A percentile compares a stretch with the other conserved stretches of the same genome.
Evolutionary conservation across 2,113 vertebrate species (phyloP).

Genomic region (Antechinus stuartii): DNA sequence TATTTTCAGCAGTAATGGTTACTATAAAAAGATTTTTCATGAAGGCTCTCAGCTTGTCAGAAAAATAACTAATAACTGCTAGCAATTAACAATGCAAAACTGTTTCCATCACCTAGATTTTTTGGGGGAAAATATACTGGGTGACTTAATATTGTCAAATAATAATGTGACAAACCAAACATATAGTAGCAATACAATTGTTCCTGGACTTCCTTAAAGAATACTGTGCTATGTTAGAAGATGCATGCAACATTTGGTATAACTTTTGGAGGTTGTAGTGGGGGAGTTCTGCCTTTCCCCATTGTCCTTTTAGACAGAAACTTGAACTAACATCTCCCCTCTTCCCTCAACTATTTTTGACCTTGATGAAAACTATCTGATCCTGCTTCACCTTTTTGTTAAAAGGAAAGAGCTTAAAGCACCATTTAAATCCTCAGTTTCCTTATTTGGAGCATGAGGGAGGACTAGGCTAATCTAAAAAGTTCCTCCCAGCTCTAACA

Average conservation of each 20-base stretch:
- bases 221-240: not conserved
- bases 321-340: too few relatives aligned
- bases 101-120: not conserved
- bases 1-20: not conserved
- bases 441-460: constrained; percentile 2
- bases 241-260: not conserved
- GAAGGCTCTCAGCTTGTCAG: not conserved
- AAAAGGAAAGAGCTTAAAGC: not conserved
- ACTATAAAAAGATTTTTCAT: not conserved
- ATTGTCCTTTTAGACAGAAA: too few relatives aligned
- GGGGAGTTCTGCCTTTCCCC: too few relatives aligned
- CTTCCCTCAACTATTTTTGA: too few relatives aligned
- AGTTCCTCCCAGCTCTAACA: not conserved
- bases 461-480: not conserved
- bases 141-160: not conserved
- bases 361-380: not conserved
- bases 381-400: not conserved
- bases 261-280: too few relatives aligned
- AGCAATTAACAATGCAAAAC: not conserved
- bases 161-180: not conserved
- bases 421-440: not conserved
- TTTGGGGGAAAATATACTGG: not conserved
- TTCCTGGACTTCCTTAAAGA: not conserved
- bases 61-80: not conserved
- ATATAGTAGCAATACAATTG: not conserved